Conservation (phyloP, 2,888 invertebrate genomes). For the Alentia gelatinosa region DNA sequence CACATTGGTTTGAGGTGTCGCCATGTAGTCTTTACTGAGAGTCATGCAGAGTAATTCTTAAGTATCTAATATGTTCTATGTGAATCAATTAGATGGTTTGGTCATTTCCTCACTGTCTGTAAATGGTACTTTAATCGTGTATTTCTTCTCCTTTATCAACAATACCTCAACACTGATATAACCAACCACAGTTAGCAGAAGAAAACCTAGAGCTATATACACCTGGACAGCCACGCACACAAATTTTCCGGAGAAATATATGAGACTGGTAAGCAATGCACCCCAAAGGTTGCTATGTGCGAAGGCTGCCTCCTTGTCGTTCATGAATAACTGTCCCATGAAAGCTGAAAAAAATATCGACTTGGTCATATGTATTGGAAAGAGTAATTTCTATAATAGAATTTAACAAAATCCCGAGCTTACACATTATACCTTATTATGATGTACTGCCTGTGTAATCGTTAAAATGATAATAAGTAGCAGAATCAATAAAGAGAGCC, state of each 20-base stretch:
- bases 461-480: no score
- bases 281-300: background rate
- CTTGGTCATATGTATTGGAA: no score
- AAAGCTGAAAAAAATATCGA: background rate
- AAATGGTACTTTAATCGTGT: background rate
- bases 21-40: no score
- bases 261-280: background rate
- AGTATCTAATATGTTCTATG: no score
- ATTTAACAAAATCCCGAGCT: no score
- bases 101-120: conserved; percentile 59
- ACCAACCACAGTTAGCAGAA: background rate
- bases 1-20: no score
- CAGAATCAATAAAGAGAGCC: no score
- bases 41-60: no score
- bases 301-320: background rate
- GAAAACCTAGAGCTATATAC: background rate
- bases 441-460: no score
- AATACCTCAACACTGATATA: background rate
- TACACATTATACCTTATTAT: no score
- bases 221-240: background rate
- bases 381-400: no score
- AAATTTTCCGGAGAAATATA: background rate
- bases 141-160: background rate
- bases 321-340: background rate
- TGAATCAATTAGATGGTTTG: background rate